Base-by-base conservation (phyloP, 2,888 invertebrate genomes). In the Notodromas monacha region DNA sequence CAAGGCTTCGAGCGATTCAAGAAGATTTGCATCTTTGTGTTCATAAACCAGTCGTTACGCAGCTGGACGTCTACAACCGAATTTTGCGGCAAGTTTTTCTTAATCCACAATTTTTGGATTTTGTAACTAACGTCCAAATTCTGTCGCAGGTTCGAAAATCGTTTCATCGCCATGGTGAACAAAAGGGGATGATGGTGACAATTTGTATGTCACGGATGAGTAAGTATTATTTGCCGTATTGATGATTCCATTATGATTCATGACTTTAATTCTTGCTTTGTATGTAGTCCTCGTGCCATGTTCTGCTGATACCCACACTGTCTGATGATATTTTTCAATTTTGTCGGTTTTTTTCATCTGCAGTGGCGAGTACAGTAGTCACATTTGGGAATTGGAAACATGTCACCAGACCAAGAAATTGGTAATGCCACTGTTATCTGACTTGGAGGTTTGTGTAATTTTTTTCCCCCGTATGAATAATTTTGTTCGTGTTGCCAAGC, bases 201-300 rank as follows among this genome's bases (percentile, higher is more conserved):
- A 89, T 55, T 92, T 92, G 56, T 92, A 92, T 55, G 84, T 89
- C 44, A 86, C 89, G 51, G 81, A 86, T 57, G 72, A 68, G 73
- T 74, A 54, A 54, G 40, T 38, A 10, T n/a, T n/a, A n/a, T 6
- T 21, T 8, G n/a, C n/a, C n/a, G n/a, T n/a, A n/a, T n/a, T n/a
- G n/a, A n/a, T n/a, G 21, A 21, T 21, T 21, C n/a, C n/a, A n/a
- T 21, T 21, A 21, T 21, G 21, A 6, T 8, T 21, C n/a, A 8
- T 21, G 6, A 21, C 6, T 21, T 6, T n/a, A 21, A 21, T 21
- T n/a, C 6, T 21, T 8, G n/a, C 6, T 21, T 21, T 21, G 6
- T 6, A n/a, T 21, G n/a, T 21, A n/a, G 6, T 21, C n/a, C n/a
- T 21, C 21, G 8, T 21, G 8, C 21, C n/a, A n/a, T n/a, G n/a